These are phyloP conservation scores for Pterophyllum scalare DNA, from an alignment of 2,113 vertebrate species.

Conservation along the genomic window DNA sequence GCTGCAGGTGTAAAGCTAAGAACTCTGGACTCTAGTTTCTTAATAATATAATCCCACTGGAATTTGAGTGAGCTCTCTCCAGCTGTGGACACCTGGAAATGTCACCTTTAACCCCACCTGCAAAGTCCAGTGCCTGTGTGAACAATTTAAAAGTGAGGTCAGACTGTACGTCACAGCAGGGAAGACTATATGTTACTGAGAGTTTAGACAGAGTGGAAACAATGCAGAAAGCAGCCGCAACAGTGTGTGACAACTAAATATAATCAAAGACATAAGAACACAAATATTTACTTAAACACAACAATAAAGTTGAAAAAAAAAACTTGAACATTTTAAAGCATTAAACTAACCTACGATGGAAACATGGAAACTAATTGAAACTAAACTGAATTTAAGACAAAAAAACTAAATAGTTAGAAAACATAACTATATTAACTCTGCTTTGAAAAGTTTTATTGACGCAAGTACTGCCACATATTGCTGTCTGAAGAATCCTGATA, in stretches of 20 bases:
- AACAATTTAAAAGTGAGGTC: slow-evolving; percentile 12
- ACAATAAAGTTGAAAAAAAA: not conserved
- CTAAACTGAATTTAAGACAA: not conserved
- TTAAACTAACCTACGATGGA: not conserved
- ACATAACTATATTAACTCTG: not conserved
- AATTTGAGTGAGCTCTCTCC: slow-evolving; percentile 67
- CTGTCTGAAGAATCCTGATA: not conserved
- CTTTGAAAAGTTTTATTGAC: not conserved
- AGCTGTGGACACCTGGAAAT: slow-evolving; percentile 67
- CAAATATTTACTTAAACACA: not conserved
- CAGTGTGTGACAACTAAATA: too few relatives aligned
- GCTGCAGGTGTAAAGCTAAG: slow-evolving; percentile 41
- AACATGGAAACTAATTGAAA: not conserved
- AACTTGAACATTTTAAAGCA: not conserved
- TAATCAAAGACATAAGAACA: not conserved
- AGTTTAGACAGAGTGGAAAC: not conserved
- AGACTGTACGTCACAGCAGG: slow-evolving; percentile 14
- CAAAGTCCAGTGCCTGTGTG: slow-evolving; percentile 6
- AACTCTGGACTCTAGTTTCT: slow-evolving; percentile 29
- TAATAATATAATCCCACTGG: slow-evolving; percentile 75
- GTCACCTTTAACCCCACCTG: slow-evolving; percentile 65
- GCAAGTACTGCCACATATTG: not conserved
- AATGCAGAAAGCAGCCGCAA: not conserved
- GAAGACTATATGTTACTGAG: not conserved
- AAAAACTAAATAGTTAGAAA: not conserved